Evolutionary conservation across 2,888 invertebrate species (phyloP).

Genomic region (Drosophila quinaria): DNA sequence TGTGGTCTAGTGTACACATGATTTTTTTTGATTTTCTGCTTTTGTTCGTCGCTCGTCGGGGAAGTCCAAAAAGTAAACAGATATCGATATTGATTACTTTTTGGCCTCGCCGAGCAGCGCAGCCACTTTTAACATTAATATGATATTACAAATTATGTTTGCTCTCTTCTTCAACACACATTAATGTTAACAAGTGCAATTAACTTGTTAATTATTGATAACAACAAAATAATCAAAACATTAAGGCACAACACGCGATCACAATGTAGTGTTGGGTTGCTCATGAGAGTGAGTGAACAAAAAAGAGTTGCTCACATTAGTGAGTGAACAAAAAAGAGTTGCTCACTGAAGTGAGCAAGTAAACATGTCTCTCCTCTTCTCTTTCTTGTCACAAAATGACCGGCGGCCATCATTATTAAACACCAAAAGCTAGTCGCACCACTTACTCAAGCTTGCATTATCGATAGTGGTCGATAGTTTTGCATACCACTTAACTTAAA

Average conservation of each 20-base stretch:
- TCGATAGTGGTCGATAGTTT: too few species aligned
- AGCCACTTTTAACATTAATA: not conserved
- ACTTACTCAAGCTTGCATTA: too few species aligned
- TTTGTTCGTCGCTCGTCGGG: constrained; percentile 20
- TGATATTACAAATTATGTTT: not conserved
- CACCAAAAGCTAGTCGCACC: too few species aligned
- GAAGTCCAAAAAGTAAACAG: constrained; percentile 36
- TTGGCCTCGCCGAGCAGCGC: not conserved
- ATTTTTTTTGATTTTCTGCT: not conserved
- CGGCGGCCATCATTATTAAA: too few species aligned
- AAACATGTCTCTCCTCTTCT: too few species aligned
- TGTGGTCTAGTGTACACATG: constrained; percentile 44
- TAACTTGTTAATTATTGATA: not conserved
- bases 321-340: too few species aligned
- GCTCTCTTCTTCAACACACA: not conserved
- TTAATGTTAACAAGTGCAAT: not conserved
- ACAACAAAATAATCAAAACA: not conserved
- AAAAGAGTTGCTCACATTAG: too few species aligned
- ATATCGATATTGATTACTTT: not conserved
- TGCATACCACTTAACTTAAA: too few species aligned
- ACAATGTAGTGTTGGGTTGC: too few species aligned
- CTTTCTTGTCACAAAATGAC: too few species aligned
- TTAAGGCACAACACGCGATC: constrained; percentile 20
- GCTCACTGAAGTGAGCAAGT: too few species aligned
- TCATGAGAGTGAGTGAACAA: too few species aligned